Base-by-base conservation (phyloP, 2,797 vertebrate genomes). In the Lacerta viridis region DNA sequence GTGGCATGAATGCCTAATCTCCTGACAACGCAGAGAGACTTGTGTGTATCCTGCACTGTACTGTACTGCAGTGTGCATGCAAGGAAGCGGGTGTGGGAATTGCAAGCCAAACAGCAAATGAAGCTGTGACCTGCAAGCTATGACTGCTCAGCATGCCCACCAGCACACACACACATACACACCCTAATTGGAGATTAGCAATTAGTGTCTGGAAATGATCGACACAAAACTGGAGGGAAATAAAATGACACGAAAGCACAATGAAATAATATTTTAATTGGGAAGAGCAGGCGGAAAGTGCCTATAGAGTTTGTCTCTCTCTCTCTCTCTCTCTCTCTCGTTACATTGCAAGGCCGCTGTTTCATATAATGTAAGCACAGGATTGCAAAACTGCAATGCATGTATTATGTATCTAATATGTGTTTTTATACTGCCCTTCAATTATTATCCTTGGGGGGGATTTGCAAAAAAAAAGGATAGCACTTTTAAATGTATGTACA, bases 111-210 rank as follows among this genome's bases (percentile, higher is more conserved):
- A 77, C 77, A 84, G n/a, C 17, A 85, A 90, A 75, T 86, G 36
- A 90, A 90, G 84, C 10, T 86, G 1, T 8, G 36, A 7, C 86
- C 90, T 90, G 1, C 3, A 61, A 83, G 59, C 23, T 41, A 74
- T 11, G 75, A 20, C 79, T 90, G 79, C 76, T 46, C 82, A 84
- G 50, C 77, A 83, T 27, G 41, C 41, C 27, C 29, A 5, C 55
- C 36, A 2, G 2, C 8, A 61, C 59, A 61, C 20, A 23, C 17
- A 18, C 18, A 61, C 15, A 61, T 5, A 20, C 59, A 61, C 0
- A 23, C 18, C 59, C 15, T 91, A 76, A 85, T 89, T 89, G 76
- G 3, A 90, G 17, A 91, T 91, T 90, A 88, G 29, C 39, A 82
- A 86, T 77, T 77, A 78, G 13, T 68, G 81, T 68, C 74, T 89